Evolutionary conservation across 1,140 invertebrate genomes (phyloP), one percentile per base, ranked within the genome.

Genomic region (Bradynema listronoti): DNA sequence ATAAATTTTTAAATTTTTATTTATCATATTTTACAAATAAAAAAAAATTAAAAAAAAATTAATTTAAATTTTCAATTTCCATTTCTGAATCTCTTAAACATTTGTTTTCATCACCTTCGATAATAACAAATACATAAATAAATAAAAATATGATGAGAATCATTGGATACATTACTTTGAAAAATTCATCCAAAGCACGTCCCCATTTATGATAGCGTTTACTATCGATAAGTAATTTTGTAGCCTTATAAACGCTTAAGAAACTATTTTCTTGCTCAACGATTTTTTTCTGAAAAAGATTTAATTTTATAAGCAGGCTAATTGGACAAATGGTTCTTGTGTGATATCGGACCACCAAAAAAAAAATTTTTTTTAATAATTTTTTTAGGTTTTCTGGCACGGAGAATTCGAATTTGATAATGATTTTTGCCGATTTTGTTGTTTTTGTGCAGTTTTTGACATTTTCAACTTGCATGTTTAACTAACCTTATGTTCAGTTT

Each of bases 111-210:
- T 71, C 73, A 36, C 73, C 73, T 58, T 75, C 68, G 14, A 75
- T 78, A 6, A 78, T 68, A 1, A 76, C 63, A 56, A 76, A 76
- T n/a, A 50, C 32, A 55, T 76, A 76, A 53, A 78, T 52, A 52
- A 76, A 64, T 5, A 76, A 50, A 45, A 76, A 76, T 16, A 78
- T 62, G 25, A 76, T 29, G 33, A 76, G 76, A 42, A 76, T 68
- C 2, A 75, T 59, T 45, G 73, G 73, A 59, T 76, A 76, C 64
- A 78, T 62, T 9, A 63, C 72, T 58, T 75, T 73, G 42, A 69
- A 72, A 46, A 59, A 59, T n/a, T 65, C 55, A 53, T 73, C 71
- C 27, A 69, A n/a, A 16, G 54, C 29, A 29, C 68, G 9, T 1
- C 65, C 56, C 49, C 57, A 27, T 33, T 45, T 45, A 30, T 69